Evolutionary conservation across 2,888 invertebrate species (phyloP), one percentile per base, ranked within the genome.

Genomic region (Axea sp.): DNA sequence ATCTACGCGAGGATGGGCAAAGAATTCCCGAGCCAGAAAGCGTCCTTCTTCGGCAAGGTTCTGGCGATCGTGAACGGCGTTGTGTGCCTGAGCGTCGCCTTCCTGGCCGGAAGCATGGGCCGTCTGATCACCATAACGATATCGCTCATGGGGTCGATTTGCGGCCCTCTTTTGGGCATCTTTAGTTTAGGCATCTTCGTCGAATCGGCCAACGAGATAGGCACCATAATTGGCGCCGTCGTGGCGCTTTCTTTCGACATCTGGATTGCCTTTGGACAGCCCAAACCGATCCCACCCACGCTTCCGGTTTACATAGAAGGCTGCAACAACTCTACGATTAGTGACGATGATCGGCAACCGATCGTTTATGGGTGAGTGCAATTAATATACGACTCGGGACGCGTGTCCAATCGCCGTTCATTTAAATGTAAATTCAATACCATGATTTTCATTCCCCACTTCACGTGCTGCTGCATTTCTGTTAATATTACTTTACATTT

Each of bases 141-240:
- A 0, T 94, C 94, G 45, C 92, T 96, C 79, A 93, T 95, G 83
- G 96, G 96, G 1, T 92, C 96, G 87, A 92, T 95, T 26, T 94
- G 95, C 4, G 96, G 96, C 0, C 94, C 96, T 0, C 92, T 95
- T 1, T 89, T 97, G 3, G 97, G 96, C 0, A 90, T 96, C 0
- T 97, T 96, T 85, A 92, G 94, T 0, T 89, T 97, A 2, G 97
- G 97, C 72, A 95, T 97, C 37, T 71, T 71, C 55, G 5, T 45
- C 19, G 96, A 96, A 0, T 92, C 91, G 90, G 93, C 95, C 3
- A 96, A 96, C 84, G 84, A 87, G 49, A 73, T 26, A 0, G 86
- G 86, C 0, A 83, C 86, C 0, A 60, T 86, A 1, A 47, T 78
- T 9, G 87, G 86, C 0, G 73, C 79, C 1, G 1, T 80, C 0